Evolutionary conservation across 30 jellyfish, hydroid and myxozoan genomes (phyloP).

Genomic region (Euphysa ruthae): DNA sequence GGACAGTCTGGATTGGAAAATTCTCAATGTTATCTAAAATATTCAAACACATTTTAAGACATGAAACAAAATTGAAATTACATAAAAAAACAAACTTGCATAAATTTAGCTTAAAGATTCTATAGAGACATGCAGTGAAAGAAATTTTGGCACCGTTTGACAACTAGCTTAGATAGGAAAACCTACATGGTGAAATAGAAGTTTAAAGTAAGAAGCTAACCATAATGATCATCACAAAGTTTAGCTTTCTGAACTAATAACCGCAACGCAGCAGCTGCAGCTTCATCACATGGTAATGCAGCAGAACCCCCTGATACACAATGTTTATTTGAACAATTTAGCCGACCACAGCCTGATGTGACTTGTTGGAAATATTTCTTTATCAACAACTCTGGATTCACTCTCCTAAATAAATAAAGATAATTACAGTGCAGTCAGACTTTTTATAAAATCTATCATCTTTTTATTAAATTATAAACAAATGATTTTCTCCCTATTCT

Average conservation of each 20-base stretch:
- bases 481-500: not conserved
- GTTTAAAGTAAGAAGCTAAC: slow-evolving; percentile 22
- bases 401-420: slow-evolving; percentile 41
- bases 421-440: no score
- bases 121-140: no score
- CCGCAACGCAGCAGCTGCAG: slow-evolving; percentile 76
- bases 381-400: slow-evolving; percentile 52
- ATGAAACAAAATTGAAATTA: no score
- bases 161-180: no score
- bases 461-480: not conserved
- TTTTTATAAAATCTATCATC: no score
- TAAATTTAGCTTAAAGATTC: no score
- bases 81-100: no score
- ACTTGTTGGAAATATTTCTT: slow-evolving; percentile 63
- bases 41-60: no score
- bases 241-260: slow-evolving; percentile 45
- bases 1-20: not conserved
- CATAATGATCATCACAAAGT: slow-evolving; percentile 36
- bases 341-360: slow-evolving; percentile 74
- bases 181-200: no score
- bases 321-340: slow-evolving; percentile 46
- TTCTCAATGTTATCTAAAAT: no score
- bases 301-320: slow-evolving; percentile 69
- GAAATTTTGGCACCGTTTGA: no score
- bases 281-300: slow-evolving; percentile 51